Conservation (phyloP, 23 tunicate genomes). For the Botrylloides violaceus region DNA sequence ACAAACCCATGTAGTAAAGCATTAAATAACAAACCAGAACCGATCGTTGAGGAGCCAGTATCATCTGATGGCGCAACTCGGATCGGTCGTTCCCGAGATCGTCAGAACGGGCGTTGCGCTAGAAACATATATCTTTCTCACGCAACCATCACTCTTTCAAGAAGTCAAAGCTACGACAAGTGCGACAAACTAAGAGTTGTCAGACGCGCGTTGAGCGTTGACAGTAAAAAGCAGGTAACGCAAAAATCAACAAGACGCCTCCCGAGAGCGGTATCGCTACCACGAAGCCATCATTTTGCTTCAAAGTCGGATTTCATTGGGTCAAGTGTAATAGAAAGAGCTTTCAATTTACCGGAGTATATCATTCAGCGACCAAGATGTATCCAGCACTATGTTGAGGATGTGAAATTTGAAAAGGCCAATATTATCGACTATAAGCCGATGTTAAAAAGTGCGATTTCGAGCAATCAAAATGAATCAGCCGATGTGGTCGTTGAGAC, state of each 20-base stretch:
- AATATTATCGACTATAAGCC: too few species aligned
- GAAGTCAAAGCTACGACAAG: not conserved
- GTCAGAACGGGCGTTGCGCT: not conserved
- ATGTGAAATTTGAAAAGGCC: too few species aligned
- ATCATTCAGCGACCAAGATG: not conserved
- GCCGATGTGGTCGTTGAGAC: too few species aligned
- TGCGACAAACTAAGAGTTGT: not conserved
- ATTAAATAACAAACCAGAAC: too few species aligned
- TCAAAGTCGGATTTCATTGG: not conserved
- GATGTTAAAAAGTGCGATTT: too few species aligned
- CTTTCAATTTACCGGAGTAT: not conserved
- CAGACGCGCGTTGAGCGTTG: not conserved
- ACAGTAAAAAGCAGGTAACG: not conserved
- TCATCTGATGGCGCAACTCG: too few species aligned
- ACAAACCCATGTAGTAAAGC: too few species aligned
- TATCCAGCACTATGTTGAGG: too few species aligned
- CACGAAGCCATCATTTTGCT: not conserved
- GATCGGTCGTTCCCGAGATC: not conserved
- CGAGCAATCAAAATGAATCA: too few species aligned
- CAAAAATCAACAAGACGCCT: not conserved
- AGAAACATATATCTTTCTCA: not conserved
- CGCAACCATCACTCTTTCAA: not conserved
- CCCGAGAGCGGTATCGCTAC: not conserved
- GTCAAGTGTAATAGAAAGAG: not conserved
- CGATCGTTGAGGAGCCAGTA: too few species aligned